Percentiles rank a stretch among this genome's conserved stretches.
phyloP scores from a whole-genome alignment of 2,113 vertebrate species.

The Strix aluco region DNA sequence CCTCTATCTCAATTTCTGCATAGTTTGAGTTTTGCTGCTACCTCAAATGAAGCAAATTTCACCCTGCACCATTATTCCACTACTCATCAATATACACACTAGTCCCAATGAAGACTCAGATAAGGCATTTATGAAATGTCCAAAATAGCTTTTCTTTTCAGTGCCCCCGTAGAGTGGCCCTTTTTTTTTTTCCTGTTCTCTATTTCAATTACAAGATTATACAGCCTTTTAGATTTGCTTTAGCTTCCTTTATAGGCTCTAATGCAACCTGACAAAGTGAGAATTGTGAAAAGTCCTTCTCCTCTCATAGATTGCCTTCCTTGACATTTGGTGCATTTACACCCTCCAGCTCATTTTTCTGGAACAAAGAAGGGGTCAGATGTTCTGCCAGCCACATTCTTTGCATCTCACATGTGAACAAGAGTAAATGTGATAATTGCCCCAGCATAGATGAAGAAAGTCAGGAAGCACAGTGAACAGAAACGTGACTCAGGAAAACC shows the following conservation, averaged over 20 bases:
- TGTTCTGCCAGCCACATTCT: constrained; percentile 38
- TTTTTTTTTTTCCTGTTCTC: not conserved
- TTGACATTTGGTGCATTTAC: not conserved
- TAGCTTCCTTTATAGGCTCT: constrained; percentile 2
- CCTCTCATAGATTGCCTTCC: not conserved
- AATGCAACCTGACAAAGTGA: constrained; percentile 44
- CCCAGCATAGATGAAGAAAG: not conserved
- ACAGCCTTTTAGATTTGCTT: constrained; percentile 13
- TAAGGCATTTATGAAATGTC: not conserved
- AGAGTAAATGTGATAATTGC: constrained; percentile 42
- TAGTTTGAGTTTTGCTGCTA: not conserved
- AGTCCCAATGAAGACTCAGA: not conserved
- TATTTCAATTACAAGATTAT: constrained; percentile 17
- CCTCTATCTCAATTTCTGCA: not conserved
- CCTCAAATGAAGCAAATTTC: not conserved
- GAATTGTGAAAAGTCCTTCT: constrained; percentile 8
- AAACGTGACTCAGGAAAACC: not conserved
- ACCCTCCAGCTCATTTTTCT: constrained; percentile 36
- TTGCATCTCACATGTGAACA: constrained; percentile 41
- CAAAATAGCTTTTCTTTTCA: constrained; percentile 1
- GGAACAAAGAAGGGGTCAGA: constrained; percentile 40
- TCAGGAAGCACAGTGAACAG: not conserved
- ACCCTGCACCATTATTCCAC: not conserved
- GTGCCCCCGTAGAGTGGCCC: not conserved
- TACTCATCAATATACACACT: not conserved